Conservation (phyloP, 2,888 invertebrate genomes). For the Hanleya hanleyi region DNA sequence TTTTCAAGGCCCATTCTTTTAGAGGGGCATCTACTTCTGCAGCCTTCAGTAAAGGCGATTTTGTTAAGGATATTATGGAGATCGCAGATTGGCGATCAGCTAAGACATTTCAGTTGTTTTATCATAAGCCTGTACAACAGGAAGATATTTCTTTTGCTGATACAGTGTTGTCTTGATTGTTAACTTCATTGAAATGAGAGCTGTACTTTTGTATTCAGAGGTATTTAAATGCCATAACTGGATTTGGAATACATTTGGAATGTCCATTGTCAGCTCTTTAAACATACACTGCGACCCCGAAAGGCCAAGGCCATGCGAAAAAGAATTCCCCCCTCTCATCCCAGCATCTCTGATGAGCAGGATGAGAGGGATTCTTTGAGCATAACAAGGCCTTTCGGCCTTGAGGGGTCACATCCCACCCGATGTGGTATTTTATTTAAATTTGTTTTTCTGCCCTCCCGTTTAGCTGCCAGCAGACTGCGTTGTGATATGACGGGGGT, state of each 20-base stretch:
- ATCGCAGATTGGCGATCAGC: background rate
- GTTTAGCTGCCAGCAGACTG: too few relatives aligned
- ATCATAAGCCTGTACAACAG: too few relatives aligned
- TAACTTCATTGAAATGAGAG: background rate
- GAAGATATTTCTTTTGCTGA: too few relatives aligned
- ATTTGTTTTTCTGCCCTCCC: too few relatives aligned
- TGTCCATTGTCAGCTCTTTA: background rate
- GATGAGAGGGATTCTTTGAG: background rate
- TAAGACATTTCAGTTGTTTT: too few relatives aligned
- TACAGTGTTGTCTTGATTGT: background rate
- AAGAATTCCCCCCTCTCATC: background rate
- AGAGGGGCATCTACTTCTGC: conserved; percentile 15
- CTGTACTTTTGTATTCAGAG: background rate
- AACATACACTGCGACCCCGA: background rate
- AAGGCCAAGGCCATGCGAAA: background rate
- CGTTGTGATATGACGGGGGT: too few relatives aligned
- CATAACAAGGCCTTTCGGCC: background rate
- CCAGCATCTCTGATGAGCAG: background rate
- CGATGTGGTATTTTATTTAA: too few relatives aligned
- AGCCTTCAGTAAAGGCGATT: conserved; percentile 3
- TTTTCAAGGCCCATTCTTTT: conserved; percentile 20
- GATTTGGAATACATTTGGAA: too few relatives aligned
- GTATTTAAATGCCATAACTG: too few relatives aligned
- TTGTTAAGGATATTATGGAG: conserved; percentile 9
- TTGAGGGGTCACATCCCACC: background rate